Conservation (phyloP, 2,888 invertebrate genomes). For the Alloscopus bannaensis region DNA sequence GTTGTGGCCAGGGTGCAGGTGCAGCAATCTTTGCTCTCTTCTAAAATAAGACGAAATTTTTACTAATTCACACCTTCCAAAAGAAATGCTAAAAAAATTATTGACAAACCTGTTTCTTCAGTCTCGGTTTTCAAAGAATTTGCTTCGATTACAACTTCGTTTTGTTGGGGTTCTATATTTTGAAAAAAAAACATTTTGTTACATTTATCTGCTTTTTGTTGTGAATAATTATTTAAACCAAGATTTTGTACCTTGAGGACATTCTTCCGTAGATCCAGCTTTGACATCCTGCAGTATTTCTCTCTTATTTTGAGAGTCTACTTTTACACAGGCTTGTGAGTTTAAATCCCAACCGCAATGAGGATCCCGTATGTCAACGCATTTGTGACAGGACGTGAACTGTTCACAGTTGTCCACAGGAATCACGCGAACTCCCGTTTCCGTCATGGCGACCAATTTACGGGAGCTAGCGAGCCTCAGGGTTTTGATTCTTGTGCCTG, state of each 20-base stretch:
- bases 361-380: conserved; percentile 95
- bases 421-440: conserved; percentile 89
- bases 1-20: conserved; percentile 47
- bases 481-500: conserved; percentile 63
- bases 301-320: conserved; percentile 79
- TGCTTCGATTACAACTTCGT: conserved; percentile 57
- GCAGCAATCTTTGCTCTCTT: conserved; percentile 60
- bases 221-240: neutral
- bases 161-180: conserved; percentile 31
- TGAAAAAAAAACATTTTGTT: conserved; percentile 19
- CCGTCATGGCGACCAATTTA: conserved; percentile 88
- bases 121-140: conserved; percentile 66
- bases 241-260: conserved; percentile 59
- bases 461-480: conserved; percentile 62
- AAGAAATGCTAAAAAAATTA: neutral
- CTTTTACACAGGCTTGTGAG: conserved; percentile 78
- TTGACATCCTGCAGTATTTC: conserved; percentile 64
- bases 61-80: neutral
- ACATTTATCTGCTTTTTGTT: too few relatives aligned
- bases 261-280: conserved; percentile 59
- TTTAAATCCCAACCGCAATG: conserved; percentile 96
- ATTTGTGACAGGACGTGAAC: conserved; percentile 82
- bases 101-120: conserved; percentile 64
- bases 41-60: conserved; percentile 17
- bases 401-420: conserved; percentile 87